These are phyloP conservation scores for Volucella bombylans DNA, from an alignment of 2,888 invertebrate genomes.

Conservation along the genomic window DNA sequence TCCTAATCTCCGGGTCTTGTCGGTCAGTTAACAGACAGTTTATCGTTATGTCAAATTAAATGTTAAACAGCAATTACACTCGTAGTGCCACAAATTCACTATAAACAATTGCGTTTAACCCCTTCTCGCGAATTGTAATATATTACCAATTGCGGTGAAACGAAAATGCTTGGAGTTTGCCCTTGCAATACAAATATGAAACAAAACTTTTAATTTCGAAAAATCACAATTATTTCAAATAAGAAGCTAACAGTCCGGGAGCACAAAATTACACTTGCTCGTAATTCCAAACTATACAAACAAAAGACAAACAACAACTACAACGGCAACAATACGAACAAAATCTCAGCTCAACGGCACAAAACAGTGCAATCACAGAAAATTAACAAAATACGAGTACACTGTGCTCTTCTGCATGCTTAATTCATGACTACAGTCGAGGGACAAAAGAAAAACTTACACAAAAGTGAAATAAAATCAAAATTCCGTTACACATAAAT, in stretches of 20 bases:
- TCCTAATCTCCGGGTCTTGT: too few relatives aligned
- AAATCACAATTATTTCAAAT: conserved; percentile 1
- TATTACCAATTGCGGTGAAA: background rate
- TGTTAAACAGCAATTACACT: too few relatives aligned
- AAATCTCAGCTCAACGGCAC: background rate
- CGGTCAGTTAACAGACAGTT: too few relatives aligned
- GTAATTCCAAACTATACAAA: conserved; percentile 1
- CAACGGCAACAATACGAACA: background rate
- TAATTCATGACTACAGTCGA: background rate
- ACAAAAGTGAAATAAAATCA: conserved; percentile 11
- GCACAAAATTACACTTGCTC: background rate
- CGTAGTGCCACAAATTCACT: too few relatives aligned
- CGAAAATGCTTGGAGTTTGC: background rate
- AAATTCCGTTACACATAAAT: background rate
- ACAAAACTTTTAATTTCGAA: conserved; percentile 34
- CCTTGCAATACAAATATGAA: conserved; percentile 3
- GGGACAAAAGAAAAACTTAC: conserved; percentile 3
- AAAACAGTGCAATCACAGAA: conserved; percentile 7
- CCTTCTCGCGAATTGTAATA: background rate
- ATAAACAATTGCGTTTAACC: too few relatives aligned
- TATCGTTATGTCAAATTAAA: too few relatives aligned
- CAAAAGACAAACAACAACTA: conserved; percentile 7
- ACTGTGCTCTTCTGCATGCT: background rate
- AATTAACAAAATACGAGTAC: conserved; percentile 1
- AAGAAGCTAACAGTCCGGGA: conserved; percentile 1